Evolutionary conservation across 2,888 invertebrate genomes (phyloP), one percentile per base, ranked within the genome.

Genomic region (Drosophila setosimentum): DNA sequence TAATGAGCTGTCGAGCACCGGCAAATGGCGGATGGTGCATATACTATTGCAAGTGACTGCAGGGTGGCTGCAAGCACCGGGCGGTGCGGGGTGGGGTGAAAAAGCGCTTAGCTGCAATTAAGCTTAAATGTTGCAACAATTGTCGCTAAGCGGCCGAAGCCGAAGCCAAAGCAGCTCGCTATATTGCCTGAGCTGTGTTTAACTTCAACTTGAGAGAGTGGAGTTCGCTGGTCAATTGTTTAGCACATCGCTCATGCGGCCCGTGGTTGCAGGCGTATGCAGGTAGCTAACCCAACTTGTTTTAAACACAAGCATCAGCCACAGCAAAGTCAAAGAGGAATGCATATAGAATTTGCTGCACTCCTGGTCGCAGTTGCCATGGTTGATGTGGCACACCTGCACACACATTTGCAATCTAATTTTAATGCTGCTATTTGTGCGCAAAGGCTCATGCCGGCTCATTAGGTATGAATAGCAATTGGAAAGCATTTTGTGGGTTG

Each of bases 71-170:
- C 21, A 45, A 7, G 8, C 16, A 4, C 3, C 7, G 27, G 21
- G 13, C 32, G 10, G 27, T 21, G 10, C 24, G 11, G 10, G n/a
- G 13, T 27, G 35, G n/a, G 37, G n/a, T n/a, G n/a, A 10, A 70
- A 65, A 62, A 54, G 66, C 68, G 74, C 85, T 85, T 80, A 80
- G 71, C 82, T 88, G 82, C 82, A 85, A 88, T 85, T 88, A 88
- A 80, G 69, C 72, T 86, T 88, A 88, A 85, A 82, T 82, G 83
- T 74, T 62, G 61, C 73, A 73, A 71, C 83, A 88, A 83, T 88
- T 83, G 86, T 79, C 82, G 88, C 80, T 82, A 73, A 82, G 77
- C 74, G 73, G 68, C 59, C 53, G 40, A 50, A 75, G 72, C 61
- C 53, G 50, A 50, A n/a, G 59, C 37, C 42, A 54, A 63, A 58